Percentiles rank a stretch among this genome's conserved stretches.
These are phyloP conservation scores for Masnerella sp. DNA, from an alignment of 2,888 invertebrate species.

Conservation along the genomic window DNA sequence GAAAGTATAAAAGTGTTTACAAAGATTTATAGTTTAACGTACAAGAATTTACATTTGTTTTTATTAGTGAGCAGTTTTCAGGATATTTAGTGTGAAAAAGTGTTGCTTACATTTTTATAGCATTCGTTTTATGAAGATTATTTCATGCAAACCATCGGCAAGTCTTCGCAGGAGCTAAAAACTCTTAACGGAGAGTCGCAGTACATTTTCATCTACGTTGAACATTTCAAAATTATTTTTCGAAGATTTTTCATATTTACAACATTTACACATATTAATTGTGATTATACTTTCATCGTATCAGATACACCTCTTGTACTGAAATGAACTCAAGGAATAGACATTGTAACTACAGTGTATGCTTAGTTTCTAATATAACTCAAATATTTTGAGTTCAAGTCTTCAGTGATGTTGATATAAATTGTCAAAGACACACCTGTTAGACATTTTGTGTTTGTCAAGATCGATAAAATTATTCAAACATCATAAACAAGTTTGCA, in stretches of 20 bases:
- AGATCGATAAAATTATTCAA: too few species aligned
- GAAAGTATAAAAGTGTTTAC: conserved; percentile 25
- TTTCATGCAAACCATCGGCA: conserved; percentile 10
- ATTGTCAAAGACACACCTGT: too few species aligned
- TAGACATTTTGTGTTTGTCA: too few species aligned
- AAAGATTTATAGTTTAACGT: conserved; percentile 35
- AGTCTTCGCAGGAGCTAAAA: neutral
- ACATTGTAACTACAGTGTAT: too few species aligned
- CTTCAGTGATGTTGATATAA: too few species aligned
- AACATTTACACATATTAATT: conserved; percentile 43
- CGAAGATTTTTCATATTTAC: conserved; percentile 25
- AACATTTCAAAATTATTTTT: conserved; percentile 22
- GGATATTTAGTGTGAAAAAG: conserved; percentile 45
- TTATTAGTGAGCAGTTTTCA: conserved; percentile 53
- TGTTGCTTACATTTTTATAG: conserved; percentile 11
- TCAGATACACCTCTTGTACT: too few species aligned
- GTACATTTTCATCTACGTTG: too few species aligned
- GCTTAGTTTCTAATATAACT: too few species aligned
- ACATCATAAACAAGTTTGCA: too few species aligned
- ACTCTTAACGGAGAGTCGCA: neutral
- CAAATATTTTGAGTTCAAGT: too few species aligned
- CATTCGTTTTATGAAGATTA: conserved; percentile 21
- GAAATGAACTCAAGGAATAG: too few species aligned
- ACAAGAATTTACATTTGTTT: conserved; percentile 38
- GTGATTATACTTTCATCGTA: conserved; percentile 41